A percentile compares a stretch with the other conserved stretches of the same genome.
phyloP scores from a whole-genome alignment of 1,140 invertebrate genomes.

The Linepithema humile region DNA sequence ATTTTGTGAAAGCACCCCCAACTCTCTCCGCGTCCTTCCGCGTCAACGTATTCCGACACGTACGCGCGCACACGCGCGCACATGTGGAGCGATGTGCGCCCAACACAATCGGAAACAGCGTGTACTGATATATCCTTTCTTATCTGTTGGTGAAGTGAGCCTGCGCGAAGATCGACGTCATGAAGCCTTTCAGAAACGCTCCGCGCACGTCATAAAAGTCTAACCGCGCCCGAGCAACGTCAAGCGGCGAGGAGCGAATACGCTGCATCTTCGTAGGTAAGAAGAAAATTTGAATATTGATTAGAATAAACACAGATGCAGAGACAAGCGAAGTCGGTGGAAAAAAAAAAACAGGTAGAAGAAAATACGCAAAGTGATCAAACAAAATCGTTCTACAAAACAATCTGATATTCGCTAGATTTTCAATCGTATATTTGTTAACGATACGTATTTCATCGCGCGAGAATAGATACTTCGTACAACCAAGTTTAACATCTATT shows the following conservation, averaged over 20 bases:
- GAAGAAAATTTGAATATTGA: slow-evolving; percentile 1
- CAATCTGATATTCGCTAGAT: neutral
- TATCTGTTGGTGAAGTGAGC: neutral
- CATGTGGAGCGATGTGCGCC: neutral
- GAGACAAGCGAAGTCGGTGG: neutral
- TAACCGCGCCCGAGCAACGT: neutral
- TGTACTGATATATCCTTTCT: slow-evolving; percentile 24
- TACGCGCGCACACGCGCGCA: neutral
- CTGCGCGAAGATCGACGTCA: slow-evolving; percentile 38
- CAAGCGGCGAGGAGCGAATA: neutral
- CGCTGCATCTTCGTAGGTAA: neutral
- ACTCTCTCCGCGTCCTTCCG: neutral
- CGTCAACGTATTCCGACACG: neutral
- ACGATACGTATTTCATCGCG: neutral
- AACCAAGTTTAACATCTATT: neutral
- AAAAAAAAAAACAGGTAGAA: neutral
- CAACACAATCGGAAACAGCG: neutral
- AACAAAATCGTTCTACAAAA: neutral
- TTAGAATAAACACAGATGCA: neutral
- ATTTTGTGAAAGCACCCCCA: slow-evolving; percentile 49
- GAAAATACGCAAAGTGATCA: neutral
- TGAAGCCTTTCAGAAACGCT: slow-evolving; percentile 43
- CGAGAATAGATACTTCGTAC: neutral
- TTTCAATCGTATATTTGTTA: neutral
- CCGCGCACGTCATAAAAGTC: slow-evolving; percentile 32